These are phyloP conservation scores for Sebastes paucispinis DNA, from an alignment of 2,797 vertebrate genomes.

Conservation along the genomic window DNA sequence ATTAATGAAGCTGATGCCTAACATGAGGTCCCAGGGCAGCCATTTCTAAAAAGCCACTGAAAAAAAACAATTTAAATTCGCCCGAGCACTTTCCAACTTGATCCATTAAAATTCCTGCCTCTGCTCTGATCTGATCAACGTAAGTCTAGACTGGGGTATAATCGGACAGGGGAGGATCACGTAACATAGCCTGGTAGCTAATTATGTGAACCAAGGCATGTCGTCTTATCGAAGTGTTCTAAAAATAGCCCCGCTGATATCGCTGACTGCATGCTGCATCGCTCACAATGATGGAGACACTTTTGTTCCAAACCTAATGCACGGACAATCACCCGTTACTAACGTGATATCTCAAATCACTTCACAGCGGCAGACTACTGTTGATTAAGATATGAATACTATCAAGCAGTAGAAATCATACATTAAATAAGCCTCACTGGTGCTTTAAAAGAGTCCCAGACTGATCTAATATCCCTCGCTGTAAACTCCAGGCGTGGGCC, in stretches of 20 bases:
- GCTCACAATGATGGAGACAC: conserved; percentile 56
- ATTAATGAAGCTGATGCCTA: conserved; percentile 62
- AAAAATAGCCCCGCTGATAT: conserved; percentile 69
- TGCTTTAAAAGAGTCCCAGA: background rate
- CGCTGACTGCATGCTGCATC: conserved; percentile 34
- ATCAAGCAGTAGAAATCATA: background rate
- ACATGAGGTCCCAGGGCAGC: conserved; percentile 53
- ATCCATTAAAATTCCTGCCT: conserved; percentile 72
- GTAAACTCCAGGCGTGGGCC: conserved; percentile 34
- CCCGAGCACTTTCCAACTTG: conserved; percentile 30
- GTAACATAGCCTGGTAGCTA: conserved; percentile 72
- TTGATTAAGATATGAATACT: background rate
- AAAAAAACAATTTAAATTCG: conserved; percentile 56
- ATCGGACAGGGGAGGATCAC: conserved; percentile 66
- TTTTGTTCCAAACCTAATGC: conserved; percentile 58
- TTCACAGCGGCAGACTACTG: conserved; percentile 22
- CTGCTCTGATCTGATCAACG: conserved; percentile 65
- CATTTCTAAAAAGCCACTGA: conserved; percentile 59
- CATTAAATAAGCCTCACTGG: background rate
- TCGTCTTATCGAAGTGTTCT: conserved; percentile 71
- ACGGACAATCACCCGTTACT: conserved; percentile 26
- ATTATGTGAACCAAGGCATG: conserved; percentile 76
- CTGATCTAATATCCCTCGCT: conserved; percentile 8
- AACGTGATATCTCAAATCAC: conserved; percentile 28
- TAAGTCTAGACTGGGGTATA: conserved; percentile 65